Percentiles rank a stretch among this genome's conserved stretches.
Evolutionary conservation across 92 coral and sea anemone genomes (phyloP).

Genomic region (Desmophyllum pertusum): DNA sequence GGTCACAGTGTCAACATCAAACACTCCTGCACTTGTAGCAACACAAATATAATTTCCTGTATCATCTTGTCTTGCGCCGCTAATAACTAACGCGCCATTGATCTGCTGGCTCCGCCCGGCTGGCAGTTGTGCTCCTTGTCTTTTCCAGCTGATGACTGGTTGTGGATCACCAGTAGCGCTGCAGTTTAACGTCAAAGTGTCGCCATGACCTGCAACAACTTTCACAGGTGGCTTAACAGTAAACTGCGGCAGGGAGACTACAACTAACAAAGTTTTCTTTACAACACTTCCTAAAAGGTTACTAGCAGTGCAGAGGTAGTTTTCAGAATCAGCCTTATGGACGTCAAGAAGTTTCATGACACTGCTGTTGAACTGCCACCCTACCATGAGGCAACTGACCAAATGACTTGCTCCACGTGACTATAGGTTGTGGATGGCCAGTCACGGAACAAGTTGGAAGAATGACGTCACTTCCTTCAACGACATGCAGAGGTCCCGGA

Average conservation of each 20-base stretch:
- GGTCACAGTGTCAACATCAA: neutral
- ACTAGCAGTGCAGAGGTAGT: slow-evolving; percentile 48
- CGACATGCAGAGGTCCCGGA: slow-evolving; percentile 44
- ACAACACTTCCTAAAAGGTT: slow-evolving; percentile 46
- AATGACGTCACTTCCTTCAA: slow-evolving; percentile 51
- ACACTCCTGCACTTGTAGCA: slow-evolving; percentile 44
- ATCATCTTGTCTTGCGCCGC: neutral
- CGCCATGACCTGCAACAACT: neutral
- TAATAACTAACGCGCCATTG: slow-evolving; percentile 16
- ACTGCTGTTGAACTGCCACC: neutral
- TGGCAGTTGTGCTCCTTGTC: slow-evolving; percentile 35
- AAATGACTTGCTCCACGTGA: slow-evolving; percentile 69
- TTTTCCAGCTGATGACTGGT: slow-evolving; percentile 52
- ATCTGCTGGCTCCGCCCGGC: slow-evolving; percentile 21
- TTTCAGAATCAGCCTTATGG: slow-evolving; percentile 40
- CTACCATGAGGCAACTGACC: slow-evolving; percentile 47
- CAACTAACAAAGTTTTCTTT: slow-evolving; percentile 20
- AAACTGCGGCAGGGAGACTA: slow-evolving; percentile 40
- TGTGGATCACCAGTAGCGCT: slow-evolving; percentile 39
- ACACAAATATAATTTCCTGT: slow-evolving; percentile 39
- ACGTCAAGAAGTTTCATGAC: slow-evolving; percentile 10
- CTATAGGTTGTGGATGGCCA: slow-evolving; percentile 58
- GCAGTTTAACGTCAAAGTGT: neutral
- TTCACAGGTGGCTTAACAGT: slow-evolving; percentile 38
- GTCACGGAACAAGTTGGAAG: slow-evolving; percentile 71